A percentile compares a stretch with the other conserved stretches of the same genome.
These are phyloP conservation scores for Lytechinus variegatus DNA, from an alignment of 35 echinoderm and acorn worm species.

Conservation along the genomic window DNA sequence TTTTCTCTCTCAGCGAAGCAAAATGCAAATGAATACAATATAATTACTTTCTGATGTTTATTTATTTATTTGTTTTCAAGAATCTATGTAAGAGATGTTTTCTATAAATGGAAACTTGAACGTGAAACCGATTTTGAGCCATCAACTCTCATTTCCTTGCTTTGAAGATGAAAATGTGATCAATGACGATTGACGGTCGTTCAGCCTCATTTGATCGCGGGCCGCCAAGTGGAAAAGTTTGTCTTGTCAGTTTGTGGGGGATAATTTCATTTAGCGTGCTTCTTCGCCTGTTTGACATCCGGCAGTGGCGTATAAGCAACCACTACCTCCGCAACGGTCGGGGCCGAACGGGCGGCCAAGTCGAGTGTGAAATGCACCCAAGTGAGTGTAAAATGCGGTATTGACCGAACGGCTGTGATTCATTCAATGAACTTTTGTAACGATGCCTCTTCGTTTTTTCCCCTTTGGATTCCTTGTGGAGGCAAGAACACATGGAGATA, in stretches of 20 bases:
- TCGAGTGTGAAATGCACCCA: not conserved
- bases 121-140: too few relatives aligned
- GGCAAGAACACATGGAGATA: too few relatives aligned
- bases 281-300: not conserved
- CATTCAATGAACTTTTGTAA: not conserved
- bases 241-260: not conserved
- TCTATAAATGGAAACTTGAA: too few relatives aligned
- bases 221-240: not conserved
- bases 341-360: not conserved
- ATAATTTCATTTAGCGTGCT: not conserved
- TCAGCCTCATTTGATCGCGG: not conserved
- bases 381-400: not conserved
- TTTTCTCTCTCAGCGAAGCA: too few relatives aligned
- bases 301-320: not conserved
- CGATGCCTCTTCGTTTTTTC: not conserved
- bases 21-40: too few relatives aligned
- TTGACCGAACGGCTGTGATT: not conserved
- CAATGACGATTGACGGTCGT: not conserved
- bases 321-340: not conserved
- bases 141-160: too few relatives aligned
- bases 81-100: too few relatives aligned
- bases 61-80: too few relatives aligned
- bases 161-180: not conserved
- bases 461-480: too few relatives aligned
- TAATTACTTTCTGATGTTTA: too few relatives aligned